Evolutionary conservation across 64 coral and sea anemone genomes (phyloP).

Genomic region (Platygyra sinensis): DNA sequence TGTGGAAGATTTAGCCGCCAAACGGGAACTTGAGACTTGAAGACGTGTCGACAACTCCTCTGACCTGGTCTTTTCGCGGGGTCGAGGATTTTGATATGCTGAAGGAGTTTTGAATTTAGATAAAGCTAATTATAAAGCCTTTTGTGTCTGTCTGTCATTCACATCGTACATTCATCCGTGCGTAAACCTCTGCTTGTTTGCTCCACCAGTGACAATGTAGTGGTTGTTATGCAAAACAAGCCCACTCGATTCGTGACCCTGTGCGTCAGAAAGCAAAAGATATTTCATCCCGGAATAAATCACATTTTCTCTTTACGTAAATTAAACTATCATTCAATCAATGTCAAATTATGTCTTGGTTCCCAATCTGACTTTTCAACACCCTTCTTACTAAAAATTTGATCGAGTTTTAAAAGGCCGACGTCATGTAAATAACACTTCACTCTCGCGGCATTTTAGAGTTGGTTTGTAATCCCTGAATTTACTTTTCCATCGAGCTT

Average conservation of each 20-base stretch:
- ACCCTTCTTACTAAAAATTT: neutral
- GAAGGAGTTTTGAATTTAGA: slow-evolving; percentile 24
- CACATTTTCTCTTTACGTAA: neutral
- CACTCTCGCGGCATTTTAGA: neutral
- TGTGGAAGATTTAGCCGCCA: too few species aligned
- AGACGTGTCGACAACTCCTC: neutral
- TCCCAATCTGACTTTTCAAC: neutral
- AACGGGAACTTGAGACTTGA: neutral
- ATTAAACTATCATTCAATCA: neutral
- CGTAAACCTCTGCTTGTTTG: neutral
- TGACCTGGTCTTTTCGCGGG: slow-evolving; percentile 29
- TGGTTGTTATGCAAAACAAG: slow-evolving; percentile 22
- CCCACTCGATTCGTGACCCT: neutral
- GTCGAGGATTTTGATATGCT: neutral
- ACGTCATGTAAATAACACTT: slow-evolving; percentile 4
- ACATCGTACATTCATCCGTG: neutral
- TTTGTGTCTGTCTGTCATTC: slow-evolving; percentile 15
- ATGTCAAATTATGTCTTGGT: neutral
- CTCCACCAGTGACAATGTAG: neutral
- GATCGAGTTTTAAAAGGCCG: too few species aligned
- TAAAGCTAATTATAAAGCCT: slow-evolving; percentile 1
- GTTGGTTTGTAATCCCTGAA: neutral
- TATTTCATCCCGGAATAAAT: neutral
- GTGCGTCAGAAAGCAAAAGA: slow-evolving; percentile 1
- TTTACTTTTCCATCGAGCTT: neutral